Evolutionary conservation across 2,113 vertebrate species (phyloP).

Genomic region (Microtus pennsylvanicus): DNA sequence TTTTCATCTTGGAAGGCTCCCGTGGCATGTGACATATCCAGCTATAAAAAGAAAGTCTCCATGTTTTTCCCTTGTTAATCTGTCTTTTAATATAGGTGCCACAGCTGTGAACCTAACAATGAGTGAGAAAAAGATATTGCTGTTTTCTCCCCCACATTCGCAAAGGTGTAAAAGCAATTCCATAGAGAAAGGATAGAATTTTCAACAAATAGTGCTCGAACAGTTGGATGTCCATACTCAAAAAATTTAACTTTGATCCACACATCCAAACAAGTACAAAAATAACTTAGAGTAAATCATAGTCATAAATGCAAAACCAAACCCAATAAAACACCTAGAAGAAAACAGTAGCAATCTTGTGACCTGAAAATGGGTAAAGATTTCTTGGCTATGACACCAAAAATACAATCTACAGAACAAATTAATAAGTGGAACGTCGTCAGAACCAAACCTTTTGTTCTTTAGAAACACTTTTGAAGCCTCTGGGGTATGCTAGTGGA

Average conservation of each 20-base stretch:
- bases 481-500: background rate
- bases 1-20: background rate
- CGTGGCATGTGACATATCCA: background rate
- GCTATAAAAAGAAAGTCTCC: background rate
- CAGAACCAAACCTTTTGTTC: background rate
- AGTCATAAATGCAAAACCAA: constrained; percentile 24
- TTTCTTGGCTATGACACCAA: background rate
- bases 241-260: constrained; percentile 31
- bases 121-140: constrained; percentile 23
- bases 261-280: background rate
- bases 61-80: background rate
- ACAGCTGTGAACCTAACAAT: background rate
- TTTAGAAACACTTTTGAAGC: background rate
- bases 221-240: background rate
- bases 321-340: constrained; percentile 36
- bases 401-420: background rate
- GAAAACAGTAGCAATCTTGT: constrained; percentile 43
- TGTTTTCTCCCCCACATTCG: background rate
- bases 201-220: constrained; percentile 43
- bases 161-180: constrained; percentile 14
- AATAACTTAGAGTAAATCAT: constrained; percentile 28
- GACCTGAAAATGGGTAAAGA: background rate
- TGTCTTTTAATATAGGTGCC: background rate
- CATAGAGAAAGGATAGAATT: constrained; percentile 6
- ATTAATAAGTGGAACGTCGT: background rate